A percentile compares a stretch with the other conserved stretches of the same genome.
These are phyloP conservation scores for Drosophila putrida DNA, from an alignment of 2,888 invertebrate species.

Conservation along the genomic window DNA sequence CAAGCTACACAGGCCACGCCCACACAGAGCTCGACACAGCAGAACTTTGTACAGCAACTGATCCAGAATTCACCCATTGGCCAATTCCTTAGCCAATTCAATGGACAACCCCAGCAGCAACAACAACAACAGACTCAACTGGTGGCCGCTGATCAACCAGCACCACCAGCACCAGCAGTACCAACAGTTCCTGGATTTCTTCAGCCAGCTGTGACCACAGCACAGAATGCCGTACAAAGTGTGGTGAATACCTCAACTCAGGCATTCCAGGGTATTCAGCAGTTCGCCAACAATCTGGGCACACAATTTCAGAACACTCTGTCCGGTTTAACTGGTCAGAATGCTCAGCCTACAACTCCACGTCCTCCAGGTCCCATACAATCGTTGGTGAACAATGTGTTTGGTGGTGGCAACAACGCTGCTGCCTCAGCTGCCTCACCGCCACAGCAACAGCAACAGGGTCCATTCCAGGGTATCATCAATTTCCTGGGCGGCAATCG, in stretches of 20 bases:
- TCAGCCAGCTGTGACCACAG: slow-evolving; percentile 77
- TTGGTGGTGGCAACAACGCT: slow-evolving; percentile 72
- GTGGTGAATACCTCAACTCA: slow-evolving; percentile 79
- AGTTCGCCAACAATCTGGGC: slow-evolving; percentile 79
- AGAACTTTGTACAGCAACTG: slow-evolving; percentile 81
- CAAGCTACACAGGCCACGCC: slow-evolving; percentile 82
- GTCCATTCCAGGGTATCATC: slow-evolving; percentile 83
- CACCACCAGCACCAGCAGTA: slow-evolving; percentile 18
- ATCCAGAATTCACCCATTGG: slow-evolving; percentile 83
- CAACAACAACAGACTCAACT: slow-evolving; percentile 28
- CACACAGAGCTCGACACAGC: slow-evolving; percentile 71
- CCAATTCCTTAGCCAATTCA: slow-evolving; percentile 79
- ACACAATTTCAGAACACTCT: slow-evolving; percentile 80
- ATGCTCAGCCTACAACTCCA: slow-evolving; percentile 68
- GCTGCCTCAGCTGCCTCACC: slow-evolving; percentile 62
- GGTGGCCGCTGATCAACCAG: slow-evolving; percentile 53
- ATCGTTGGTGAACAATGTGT: slow-evolving; percentile 78
- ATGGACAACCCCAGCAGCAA: slow-evolving; percentile 54
- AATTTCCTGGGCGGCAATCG: slow-evolving; percentile 83
- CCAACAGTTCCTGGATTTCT: slow-evolving; percentile 78
- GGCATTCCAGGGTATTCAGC: slow-evolving; percentile 81
- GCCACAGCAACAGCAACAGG: slow-evolving; percentile 54
- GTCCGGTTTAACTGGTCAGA: slow-evolving; percentile 71
- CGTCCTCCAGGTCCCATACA: slow-evolving; percentile 83
- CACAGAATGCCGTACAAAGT: slow-evolving; percentile 73